Conservation (phyloP, 1,140 invertebrate genomes). For the Zaprionus gabonicus region DNA sequence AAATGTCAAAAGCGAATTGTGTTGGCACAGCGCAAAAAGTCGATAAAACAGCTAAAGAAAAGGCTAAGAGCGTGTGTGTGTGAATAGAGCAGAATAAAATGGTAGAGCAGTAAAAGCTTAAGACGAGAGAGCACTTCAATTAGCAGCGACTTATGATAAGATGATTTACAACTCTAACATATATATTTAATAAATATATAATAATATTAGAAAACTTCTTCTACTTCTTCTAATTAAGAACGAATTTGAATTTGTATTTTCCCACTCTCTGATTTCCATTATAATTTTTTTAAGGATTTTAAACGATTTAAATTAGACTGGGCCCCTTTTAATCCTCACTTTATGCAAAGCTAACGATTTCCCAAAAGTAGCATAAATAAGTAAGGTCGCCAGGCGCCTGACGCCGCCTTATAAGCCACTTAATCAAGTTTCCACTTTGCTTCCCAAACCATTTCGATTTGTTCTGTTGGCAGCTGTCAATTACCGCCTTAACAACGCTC, state of each 20-base stretch:
- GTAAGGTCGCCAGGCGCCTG: background rate
- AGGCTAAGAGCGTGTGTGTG: background rate
- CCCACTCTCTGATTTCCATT: background rate
- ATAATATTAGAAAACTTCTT: too few species aligned
- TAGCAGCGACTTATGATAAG: background rate
- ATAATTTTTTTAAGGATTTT: background rate
- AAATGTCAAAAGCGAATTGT: slow-evolving; percentile 10
- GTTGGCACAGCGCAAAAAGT: slow-evolving; percentile 1
- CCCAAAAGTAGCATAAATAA: slow-evolving; percentile 21
- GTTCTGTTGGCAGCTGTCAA: slow-evolving; percentile 46
- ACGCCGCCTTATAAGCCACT: slow-evolving; percentile 42
- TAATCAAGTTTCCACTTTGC: slow-evolving; percentile 39
- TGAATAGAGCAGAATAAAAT: background rate
- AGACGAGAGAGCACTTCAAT: background rate
- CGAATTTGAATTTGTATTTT: background rate
- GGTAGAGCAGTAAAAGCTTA: background rate
- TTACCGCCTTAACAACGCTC: slow-evolving; percentile 30
- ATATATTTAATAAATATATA: too few species aligned
- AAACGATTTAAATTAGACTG: background rate
- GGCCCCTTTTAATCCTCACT: slow-evolving; percentile 39
- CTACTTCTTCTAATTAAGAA: too few species aligned
- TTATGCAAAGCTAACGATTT: slow-evolving; percentile 33
- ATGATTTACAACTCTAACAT: background rate
- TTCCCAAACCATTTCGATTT: slow-evolving; percentile 20
- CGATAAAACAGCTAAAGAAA: background rate